Evolutionary conservation across 2,113 vertebrate genomes (phyloP).

Genomic region (Noctilio leporinus): DNA sequence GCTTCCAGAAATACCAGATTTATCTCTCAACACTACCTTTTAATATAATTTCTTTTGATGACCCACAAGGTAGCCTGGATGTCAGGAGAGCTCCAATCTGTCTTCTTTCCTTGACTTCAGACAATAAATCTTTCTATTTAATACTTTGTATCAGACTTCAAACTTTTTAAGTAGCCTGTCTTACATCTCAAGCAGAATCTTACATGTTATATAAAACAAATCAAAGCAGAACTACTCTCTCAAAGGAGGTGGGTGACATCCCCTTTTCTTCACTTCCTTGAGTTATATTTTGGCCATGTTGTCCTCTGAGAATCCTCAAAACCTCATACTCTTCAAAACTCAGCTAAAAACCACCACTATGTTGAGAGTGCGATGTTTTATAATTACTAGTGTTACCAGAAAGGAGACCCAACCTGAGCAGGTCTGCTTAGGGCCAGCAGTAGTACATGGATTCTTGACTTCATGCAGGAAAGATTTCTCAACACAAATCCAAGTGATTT

Average conservation of each 20-base stretch:
- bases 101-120: not conserved
- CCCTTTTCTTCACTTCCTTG: not conserved
- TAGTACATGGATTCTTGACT: too few relatives aligned
- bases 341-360: not conserved
- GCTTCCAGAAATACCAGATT: not conserved
- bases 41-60: not conserved
- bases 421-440: too few relatives aligned
- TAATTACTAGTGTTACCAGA: not conserved
- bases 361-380: not conserved
- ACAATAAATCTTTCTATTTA: not conserved
- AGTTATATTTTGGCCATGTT: not conserved
- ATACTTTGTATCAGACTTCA: not conserved
- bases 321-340: not conserved
- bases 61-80: not conserved
- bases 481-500: too few relatives aligned
- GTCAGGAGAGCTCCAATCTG: not conserved
- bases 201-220: not conserved
- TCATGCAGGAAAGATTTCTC: too few relatives aligned
- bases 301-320: not conserved
- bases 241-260: not conserved
- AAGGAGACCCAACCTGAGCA: too few relatives aligned
- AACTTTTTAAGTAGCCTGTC: not conserved
- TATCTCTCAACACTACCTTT: not conserved
- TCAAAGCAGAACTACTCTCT: not conserved
- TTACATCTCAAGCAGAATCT: not conserved